Conservation (phyloP, 2,113 vertebrate genomes). For the Phrynosoma platyrhinos region DNA sequence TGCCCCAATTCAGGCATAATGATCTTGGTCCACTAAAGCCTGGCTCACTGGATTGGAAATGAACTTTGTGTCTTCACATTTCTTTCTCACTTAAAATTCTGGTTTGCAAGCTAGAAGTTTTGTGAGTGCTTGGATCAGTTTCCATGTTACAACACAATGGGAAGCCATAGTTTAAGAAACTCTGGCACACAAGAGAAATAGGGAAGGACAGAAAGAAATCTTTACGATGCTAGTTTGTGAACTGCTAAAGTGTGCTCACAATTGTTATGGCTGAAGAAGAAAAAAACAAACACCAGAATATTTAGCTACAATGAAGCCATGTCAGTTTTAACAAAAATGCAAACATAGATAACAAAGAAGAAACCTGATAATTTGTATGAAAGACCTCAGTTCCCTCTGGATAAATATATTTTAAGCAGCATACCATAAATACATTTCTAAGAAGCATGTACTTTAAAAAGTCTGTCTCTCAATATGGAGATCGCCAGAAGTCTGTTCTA, state of each 20-base stretch:
- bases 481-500: slow-evolving; percentile 77
- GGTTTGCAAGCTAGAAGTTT: neutral
- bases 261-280: neutral
- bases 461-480: slow-evolving; percentile 79
- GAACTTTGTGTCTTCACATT: neutral
- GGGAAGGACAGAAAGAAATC: neutral
- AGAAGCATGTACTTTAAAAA: slow-evolving; percentile 72
- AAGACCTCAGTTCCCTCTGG: slow-evolving; percentile 61
- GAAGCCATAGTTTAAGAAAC: neutral
- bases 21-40: neutral
- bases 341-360: neutral
- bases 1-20: neutral
- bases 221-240: neutral
- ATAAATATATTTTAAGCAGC: slow-evolving; percentile 71
- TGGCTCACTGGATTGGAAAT: neutral
- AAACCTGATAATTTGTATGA: neutral
- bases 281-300: slow-evolving; percentile 39
- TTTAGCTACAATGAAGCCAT: slow-evolving; percentile 28
- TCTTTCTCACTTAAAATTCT: neutral
- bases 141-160: neutral
- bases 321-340: slow-evolving; percentile 38
- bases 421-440: slow-evolving; percentile 58
- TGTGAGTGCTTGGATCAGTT: neutral
- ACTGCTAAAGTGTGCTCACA: neutral
- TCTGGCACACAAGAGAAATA: neutral